Evolutionary conservation across 2,888 invertebrate species (phyloP).

Genomic region (Erebia epiphron): DNA sequence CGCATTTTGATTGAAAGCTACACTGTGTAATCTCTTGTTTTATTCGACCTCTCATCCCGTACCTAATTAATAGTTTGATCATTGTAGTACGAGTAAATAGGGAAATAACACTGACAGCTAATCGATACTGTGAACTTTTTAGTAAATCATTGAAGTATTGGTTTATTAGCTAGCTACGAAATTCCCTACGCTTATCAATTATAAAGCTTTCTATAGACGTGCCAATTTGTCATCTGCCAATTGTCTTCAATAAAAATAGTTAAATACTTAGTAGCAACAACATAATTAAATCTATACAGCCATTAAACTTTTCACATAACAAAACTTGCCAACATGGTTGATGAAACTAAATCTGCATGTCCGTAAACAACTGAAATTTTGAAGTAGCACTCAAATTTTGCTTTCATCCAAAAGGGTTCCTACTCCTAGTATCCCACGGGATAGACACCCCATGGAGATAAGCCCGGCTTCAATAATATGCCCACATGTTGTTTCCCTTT

Average conservation of each 20-base stretch:
- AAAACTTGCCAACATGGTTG: not conserved
- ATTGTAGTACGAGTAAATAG: constrained; percentile 29
- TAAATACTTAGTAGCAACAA: not conserved
- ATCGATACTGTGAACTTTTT: not conserved
- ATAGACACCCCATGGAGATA: constrained; percentile 75
- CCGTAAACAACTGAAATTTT: not conserved
- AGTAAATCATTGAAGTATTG: too few relatives aligned
- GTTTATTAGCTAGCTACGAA: too few relatives aligned
- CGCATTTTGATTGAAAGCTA: constrained; percentile 71
- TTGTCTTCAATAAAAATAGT: not conserved
- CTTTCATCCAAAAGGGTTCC: constrained; percentile 62
- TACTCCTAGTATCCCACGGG: constrained; percentile 73
- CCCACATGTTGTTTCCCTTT: constrained; percentile 74
- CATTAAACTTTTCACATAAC: not conserved
- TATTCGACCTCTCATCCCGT: constrained; percentile 58
- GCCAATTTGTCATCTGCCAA: not conserved
- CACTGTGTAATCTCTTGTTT: constrained; percentile 73
- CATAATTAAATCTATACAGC: not conserved
- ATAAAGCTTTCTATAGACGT: not conserved
- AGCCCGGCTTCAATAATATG: constrained; percentile 67
- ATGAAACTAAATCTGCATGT: not conserved
- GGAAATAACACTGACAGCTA: not conserved
- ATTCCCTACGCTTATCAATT: not conserved
- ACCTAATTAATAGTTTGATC: constrained; percentile 46
- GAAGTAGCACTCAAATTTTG: constrained; percentile 39